Evolutionary conservation across 2,888 invertebrate species (phyloP), one percentile per base, ranked within the genome.

Genomic region (Leptarthrus brevirostris): DNA sequence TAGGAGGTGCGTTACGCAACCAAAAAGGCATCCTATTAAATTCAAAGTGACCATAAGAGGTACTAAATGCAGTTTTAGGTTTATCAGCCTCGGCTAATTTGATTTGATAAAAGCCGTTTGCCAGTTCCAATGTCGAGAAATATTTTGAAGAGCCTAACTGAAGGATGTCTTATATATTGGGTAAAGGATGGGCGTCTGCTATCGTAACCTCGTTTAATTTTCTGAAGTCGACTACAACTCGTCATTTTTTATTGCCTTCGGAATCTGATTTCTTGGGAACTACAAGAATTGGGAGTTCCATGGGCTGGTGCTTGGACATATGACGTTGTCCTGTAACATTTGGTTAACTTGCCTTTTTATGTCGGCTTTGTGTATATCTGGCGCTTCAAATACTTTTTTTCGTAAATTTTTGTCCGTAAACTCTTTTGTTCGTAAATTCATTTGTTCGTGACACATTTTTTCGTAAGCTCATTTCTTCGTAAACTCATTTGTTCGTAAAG

Each of bases 21-120:
- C 56, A 26, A 16, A 56, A 30, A 30, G 56, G 26, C 56, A 56
- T 56, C 1, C 56, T 26, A 12, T 56, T 56, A 26, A 56, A 56
- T 8, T 56, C 30, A 30, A 30, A 56, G 14, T 56, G 56, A n/a
- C 30, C 56, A 5, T 30, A 30, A 12, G 56, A 22, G 2, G 22
- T 24, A 20, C 24, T 54, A n/a, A 24, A 20, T 1, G 24, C 12
- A 3, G 10, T 10, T n/a, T n/a, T n/a, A n/a, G n/a, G n/a, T n/a
- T n/a, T n/a, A n/a, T 52, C 52, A 2, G 16, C 3, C 16, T 52
- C 52, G 16, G 52, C 16, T 52, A 52, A 16, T 3, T 44, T 3
- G 4, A 53, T 53, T 2, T 53, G 24, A n/a, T 53, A n/a, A 22
- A 53, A 53, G 10, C 53, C 53, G 22, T 53, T 53, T 3, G 53